Conservation (phyloP, 37 sponge, comb jelly and placozoan genomes). For the Tethya wilhelma region DNA sequence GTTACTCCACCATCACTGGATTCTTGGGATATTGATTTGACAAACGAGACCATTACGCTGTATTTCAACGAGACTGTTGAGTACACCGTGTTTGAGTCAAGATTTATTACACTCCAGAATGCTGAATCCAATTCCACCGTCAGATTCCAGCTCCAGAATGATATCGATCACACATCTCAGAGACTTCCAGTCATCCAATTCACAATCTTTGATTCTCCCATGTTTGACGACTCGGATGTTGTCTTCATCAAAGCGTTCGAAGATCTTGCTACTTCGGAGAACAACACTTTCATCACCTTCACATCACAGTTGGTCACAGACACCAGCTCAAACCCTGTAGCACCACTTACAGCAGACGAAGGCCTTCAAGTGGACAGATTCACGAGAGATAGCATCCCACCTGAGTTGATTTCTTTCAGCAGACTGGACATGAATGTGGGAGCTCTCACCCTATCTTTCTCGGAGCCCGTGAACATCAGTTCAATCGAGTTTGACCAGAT, state of each 20-base stretch:
- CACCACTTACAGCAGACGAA: conserved; percentile 27
- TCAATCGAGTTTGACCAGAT: conserved; percentile 50
- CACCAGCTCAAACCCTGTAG: conserved; percentile 56
- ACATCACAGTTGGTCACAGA: conserved; percentile 63
- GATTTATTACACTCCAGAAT: conserved; percentile 69
- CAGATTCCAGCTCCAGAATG: conserved; percentile 46
- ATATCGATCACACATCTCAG: conserved; percentile 16
- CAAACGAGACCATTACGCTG: conserved; percentile 63
- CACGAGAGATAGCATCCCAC: conserved; percentile 60
- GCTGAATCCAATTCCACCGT: conserved; percentile 51
- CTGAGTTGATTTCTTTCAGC: conserved; percentile 48
- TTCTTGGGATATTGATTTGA: conserved; percentile 78
- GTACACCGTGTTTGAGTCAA: conserved; percentile 48
- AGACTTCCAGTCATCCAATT: conserved; percentile 47
- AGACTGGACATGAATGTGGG: conserved; percentile 78
- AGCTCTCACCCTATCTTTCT: conserved; percentile 70
- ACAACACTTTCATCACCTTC: conserved; percentile 77
- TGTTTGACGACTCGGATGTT: conserved; percentile 54
- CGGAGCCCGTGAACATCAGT: conserved; percentile 76
- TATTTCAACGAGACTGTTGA: conserved; percentile 85
- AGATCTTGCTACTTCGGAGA: conserved; percentile 60
- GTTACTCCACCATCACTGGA: conserved; percentile 67
- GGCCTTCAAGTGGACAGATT: conserved; percentile 63
- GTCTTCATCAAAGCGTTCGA: conserved; percentile 74
- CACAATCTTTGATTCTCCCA: background rate